Evolutionary conservation across 1,140 invertebrate genomes (phyloP).

Genomic region (Periplaneta americana): DNA sequence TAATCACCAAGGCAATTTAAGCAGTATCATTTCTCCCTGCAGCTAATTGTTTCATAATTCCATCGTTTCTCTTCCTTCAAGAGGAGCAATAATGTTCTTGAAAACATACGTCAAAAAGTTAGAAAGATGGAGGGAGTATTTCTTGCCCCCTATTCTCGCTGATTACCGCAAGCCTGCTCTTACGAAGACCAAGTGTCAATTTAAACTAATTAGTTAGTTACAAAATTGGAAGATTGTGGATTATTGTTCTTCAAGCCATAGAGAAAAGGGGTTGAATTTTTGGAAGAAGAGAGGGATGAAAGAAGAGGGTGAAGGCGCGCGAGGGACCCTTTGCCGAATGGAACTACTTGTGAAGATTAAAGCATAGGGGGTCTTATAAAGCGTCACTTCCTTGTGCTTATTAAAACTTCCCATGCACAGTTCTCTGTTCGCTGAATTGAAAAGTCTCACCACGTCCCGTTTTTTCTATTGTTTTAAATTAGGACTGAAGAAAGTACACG

Average conservation of each 20-base stretch:
- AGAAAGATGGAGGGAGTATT: background rate
- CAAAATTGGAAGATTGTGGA: conserved; percentile 1
- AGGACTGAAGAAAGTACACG: background rate
- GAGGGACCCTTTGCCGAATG: background rate
- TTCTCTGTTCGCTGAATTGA: conserved; percentile 1
- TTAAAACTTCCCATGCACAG: conserved; percentile 1
- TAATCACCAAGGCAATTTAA: background rate
- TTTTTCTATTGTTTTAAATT: background rate
- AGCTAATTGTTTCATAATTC: background rate
- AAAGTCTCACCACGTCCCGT: background rate
- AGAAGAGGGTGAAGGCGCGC: background rate
- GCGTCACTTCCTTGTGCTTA: background rate
- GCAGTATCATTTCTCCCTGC: background rate
- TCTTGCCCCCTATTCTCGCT: background rate
- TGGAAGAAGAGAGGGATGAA: background rate
- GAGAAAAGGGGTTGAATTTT: background rate
- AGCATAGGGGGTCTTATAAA: background rate
- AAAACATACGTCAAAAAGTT: background rate
- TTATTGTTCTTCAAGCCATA: background rate
- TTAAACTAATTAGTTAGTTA: background rate
- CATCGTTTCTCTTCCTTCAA: background rate
- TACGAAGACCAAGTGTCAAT: conserved; percentile 3
- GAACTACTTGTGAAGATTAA: conserved; percentile 1
- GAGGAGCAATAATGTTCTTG: background rate
- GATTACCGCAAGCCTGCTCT: background rate